A percentile compares a stretch with the other conserved stretches of the same genome.
phyloP scores from a whole-genome alignment of 2,113 vertebrate species.

The Apistogramma diplotaenia region DNA sequence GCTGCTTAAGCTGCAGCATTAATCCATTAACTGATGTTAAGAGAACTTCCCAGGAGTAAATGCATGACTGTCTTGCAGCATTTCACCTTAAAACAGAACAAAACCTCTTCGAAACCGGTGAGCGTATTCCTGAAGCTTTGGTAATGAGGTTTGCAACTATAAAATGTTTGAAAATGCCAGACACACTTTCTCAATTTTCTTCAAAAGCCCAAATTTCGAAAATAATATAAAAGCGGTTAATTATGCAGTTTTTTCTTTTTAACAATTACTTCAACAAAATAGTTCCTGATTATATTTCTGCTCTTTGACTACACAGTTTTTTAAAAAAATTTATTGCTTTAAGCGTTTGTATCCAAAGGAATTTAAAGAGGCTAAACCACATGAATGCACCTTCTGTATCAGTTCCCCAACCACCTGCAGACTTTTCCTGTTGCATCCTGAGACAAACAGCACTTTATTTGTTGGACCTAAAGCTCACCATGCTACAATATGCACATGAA shows the following conservation, averaged over 20 bases:
- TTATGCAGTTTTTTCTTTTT: not conserved
- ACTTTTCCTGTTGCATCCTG: slow-evolving; percentile 42
- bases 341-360: not conserved
- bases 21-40: not conserved
- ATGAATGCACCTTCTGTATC: slow-evolving; percentile 70
- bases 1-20: not conserved
- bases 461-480: not conserved
- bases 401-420: slow-evolving; percentile 60
- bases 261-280: not conserved
- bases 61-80: not conserved
- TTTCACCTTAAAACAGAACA: not conserved
- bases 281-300: not conserved
- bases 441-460: slow-evolving; percentile 55
- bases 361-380: slow-evolving; percentile 35
- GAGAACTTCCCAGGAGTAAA: not conserved
- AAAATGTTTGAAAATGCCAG: not conserved
- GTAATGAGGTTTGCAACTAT: not conserved
- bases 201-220: not conserved
- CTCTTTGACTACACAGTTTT: not conserved
- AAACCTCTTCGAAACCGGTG: not conserved
- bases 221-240: not conserved
- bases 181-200: not conserved
- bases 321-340: not conserved
- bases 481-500: not conserved
- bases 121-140: not conserved